Percentiles rank a stretch among this genome's conserved stretches.
Evolutionary conservation across 2,113 vertebrate genomes (phyloP).

Genomic region (Hypomesus transpacificus): DNA sequence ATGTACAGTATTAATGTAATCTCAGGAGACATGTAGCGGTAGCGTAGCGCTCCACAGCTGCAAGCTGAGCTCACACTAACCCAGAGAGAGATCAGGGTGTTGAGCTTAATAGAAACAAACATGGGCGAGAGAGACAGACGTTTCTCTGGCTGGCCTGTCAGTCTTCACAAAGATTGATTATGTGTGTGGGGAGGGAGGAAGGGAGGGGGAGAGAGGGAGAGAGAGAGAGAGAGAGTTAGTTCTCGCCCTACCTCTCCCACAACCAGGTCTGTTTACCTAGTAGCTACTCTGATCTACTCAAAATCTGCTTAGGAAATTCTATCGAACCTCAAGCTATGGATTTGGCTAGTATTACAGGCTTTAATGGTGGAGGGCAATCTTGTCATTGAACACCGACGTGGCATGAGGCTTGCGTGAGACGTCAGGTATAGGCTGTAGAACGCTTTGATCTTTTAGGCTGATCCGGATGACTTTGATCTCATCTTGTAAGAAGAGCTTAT

Average conservation of each 20-base stretch:
- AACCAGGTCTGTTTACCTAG: constrained; percentile 6
- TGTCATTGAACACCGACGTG: constrained; percentile 19
- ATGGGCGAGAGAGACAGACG: constrained; percentile 25
- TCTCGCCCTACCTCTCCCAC: neutral
- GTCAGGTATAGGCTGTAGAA: constrained; percentile 27
- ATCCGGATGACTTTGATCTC: constrained; percentile 41
- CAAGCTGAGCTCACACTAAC: constrained; percentile 30
- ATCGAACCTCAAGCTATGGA: constrained; percentile 30
- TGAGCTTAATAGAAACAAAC: constrained; percentile 38
- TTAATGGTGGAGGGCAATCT: constrained; percentile 28
- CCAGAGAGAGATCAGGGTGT: constrained; percentile 45
- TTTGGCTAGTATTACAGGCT: constrained; percentile 28
- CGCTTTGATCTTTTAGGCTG: constrained; percentile 35
- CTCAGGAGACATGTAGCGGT: constrained; percentile 10
- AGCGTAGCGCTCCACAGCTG: constrained; percentile 17
- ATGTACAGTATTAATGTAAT: constrained; percentile 29
- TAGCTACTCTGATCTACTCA: neutral
- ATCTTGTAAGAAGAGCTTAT: constrained; percentile 52
- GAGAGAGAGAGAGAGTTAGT: too few species aligned
- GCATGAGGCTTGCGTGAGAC: constrained; percentile 28
- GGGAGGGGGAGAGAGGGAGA: too few species aligned
- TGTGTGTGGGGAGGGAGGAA: too few species aligned
- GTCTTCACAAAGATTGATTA: constrained; percentile 44
- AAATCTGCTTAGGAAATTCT: constrained; percentile 24
- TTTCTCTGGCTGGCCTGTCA: constrained; percentile 27